These are phyloP conservation scores for Tetranychus truncatus DNA, from an alignment of 2,888 invertebrate species.

Conservation along the genomic window DNA sequence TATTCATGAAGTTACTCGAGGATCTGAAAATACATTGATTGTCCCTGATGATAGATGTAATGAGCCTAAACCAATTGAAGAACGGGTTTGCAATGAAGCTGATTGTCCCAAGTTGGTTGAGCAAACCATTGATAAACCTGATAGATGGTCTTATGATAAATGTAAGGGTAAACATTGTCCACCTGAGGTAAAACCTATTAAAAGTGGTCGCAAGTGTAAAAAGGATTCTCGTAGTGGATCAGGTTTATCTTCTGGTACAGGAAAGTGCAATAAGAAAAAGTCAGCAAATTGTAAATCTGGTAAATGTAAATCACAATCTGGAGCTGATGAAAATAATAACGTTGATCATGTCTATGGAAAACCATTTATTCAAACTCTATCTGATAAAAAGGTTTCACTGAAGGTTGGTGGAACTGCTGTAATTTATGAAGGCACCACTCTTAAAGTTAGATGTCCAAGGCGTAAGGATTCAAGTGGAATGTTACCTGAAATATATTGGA, in stretches of 20 bases:
- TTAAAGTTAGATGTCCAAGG: conserved; percentile 74
- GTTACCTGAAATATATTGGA: conserved; percentile 3
- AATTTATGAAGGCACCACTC: conserved; percentile 70
- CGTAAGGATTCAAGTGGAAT: conserved; percentile 24
- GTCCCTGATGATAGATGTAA: conserved; percentile 87
- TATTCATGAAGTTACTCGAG: conserved; percentile 44
- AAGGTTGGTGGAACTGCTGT: conserved; percentile 78
- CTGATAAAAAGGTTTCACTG: conserved; percentile 58
- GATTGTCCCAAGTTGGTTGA: background rate
- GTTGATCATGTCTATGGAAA: conserved; percentile 34
- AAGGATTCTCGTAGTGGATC: conserved; percentile 35
- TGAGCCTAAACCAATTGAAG: conserved; percentile 76
- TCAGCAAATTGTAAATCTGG: background rate
- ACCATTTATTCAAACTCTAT: conserved; percentile 50
- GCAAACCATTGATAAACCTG: conserved; percentile 44
- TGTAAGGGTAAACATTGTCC: conserved; percentile 32
- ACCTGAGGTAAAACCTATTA: conserved; percentile 50
- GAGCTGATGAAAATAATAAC: background rate
- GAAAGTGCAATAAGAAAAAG: conserved; percentile 22
- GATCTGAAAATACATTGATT: conserved; percentile 67
- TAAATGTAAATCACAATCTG: background rate
- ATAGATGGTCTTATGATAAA: background rate
- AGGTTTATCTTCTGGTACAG: conserved; percentile 42
- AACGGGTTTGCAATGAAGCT: conserved; percentile 41
- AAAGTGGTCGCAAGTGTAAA: background rate